These are phyloP conservation scores for Apostichopus japonicus DNA, from an alignment of 35 echinoderm and acorn worm species.

Conservation along the genomic window DNA sequence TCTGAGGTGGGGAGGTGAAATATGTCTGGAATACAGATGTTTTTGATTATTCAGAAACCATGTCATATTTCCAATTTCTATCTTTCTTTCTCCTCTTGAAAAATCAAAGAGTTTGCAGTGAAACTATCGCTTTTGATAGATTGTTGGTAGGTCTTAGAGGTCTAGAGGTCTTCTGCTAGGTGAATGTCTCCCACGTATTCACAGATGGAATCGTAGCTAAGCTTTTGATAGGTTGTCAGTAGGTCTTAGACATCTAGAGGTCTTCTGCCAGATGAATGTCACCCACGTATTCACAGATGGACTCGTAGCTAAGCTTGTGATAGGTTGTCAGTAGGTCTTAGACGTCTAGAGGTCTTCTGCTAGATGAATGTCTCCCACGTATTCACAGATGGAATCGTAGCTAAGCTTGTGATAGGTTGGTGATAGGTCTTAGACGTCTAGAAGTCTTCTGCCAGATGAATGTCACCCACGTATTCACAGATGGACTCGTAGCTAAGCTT, in stretches of 20 bases:
- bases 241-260: neutral
- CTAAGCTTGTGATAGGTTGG: too few species aligned
- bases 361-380: conserved; percentile 85
- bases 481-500: conserved; percentile 82
- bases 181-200: conserved; percentile 95
- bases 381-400: conserved; percentile 91
- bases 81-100: too few species aligned
- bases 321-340: too few species aligned
- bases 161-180: conserved; percentile 62
- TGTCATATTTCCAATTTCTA: too few species aligned
- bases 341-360: conserved; percentile 86
- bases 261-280: conserved; percentile 86
- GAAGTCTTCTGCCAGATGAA: conserved; percentile 82
- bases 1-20: too few species aligned
- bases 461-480: conserved; percentile 94
- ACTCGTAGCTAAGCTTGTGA: conserved; percentile 79
- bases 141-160: too few species aligned
- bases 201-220: conserved; percentile 85
- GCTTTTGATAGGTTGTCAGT: too few species aligned
- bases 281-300: conserved; percentile 94
- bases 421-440: neutral
- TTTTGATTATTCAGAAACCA: too few species aligned
- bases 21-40: too few species aligned
- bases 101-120: too few species aligned
- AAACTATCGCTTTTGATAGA: neutral